Evolutionary conservation across 2,888 invertebrate species (phyloP).

Genomic region (Marronus borbonicus): DNA sequence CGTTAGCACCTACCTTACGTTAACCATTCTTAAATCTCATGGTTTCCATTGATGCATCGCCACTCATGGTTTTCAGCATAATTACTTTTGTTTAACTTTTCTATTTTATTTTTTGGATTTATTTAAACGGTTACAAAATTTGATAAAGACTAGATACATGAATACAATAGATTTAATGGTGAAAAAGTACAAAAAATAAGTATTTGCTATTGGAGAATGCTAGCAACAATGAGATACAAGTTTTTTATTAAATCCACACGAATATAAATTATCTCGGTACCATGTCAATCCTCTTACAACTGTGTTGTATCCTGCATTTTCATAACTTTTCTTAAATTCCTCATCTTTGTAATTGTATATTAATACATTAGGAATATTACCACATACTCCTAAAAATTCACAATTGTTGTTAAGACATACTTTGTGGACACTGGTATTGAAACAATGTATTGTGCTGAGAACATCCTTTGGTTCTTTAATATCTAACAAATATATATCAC

Average conservation of each 20-base stretch:
- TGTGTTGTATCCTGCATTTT: slow-evolving; percentile 71
- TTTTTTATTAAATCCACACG: slow-evolving; percentile 76
- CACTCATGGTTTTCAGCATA: too few species aligned
- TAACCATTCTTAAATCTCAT: too few species aligned
- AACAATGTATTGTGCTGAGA: slow-evolving; percentile 63
- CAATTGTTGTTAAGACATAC: slow-evolving; percentile 68
- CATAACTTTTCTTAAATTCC: slow-evolving; percentile 67
- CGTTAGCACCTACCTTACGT: too few species aligned
- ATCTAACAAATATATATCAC: slow-evolving; percentile 72
- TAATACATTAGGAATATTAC: slow-evolving; percentile 69
- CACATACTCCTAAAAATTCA: slow-evolving; percentile 71
- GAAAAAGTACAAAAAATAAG: slow-evolving; percentile 24
- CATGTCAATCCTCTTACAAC: slow-evolving; percentile 75
- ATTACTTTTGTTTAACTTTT: too few species aligned
- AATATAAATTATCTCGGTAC: slow-evolving; percentile 71
- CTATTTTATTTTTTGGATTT: not conserved
- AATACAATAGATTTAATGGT: slow-evolving; percentile 43
- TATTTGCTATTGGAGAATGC: not conserved
- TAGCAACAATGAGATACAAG: slow-evolving; percentile 33
- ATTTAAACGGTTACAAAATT: not conserved
- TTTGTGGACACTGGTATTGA: slow-evolving; percentile 67
- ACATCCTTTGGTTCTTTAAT: slow-evolving; percentile 68
- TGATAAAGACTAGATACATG: not conserved
- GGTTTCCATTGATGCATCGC: too few species aligned
- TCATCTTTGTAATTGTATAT: slow-evolving; percentile 68